A percentile compares a stretch with the other conserved stretches of the same genome.
Conservation (phyloP, 2,888 invertebrate species). For the Leucoptera coffeella region DNA sequence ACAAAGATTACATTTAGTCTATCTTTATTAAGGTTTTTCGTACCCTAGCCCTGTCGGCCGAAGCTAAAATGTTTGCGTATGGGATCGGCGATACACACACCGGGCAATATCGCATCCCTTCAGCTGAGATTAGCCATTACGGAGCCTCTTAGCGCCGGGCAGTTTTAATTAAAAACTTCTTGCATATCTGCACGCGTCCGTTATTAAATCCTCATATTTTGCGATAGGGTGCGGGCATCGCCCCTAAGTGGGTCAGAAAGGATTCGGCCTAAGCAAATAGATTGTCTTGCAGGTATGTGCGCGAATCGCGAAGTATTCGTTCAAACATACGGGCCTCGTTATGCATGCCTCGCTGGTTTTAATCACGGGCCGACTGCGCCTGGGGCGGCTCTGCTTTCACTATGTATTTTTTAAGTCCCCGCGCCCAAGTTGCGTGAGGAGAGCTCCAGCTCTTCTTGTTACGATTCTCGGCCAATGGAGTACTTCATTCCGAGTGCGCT, state of each 20-base stretch:
- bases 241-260: slow-evolving; percentile 19
- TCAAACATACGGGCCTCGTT: slow-evolving; percentile 45
- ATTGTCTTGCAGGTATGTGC: slow-evolving; percentile 27
- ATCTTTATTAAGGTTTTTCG: neutral
- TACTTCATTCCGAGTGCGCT: slow-evolving; percentile 11
- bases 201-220: slow-evolving; percentile 19
- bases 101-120: slow-evolving; percentile 40
- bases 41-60: slow-evolving; percentile 32
- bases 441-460: slow-evolving; percentile 11
- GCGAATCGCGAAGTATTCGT: slow-evolving; percentile 26
- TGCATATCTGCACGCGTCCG: slow-evolving; percentile 47
- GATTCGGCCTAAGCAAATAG: slow-evolving; percentile 30
- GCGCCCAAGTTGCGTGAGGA: slow-evolving; percentile 12
- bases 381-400: slow-evolving; percentile 39
- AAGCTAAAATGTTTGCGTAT: slow-evolving; percentile 52
- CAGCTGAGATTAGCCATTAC: slow-evolving; percentile 41
- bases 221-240: slow-evolving; percentile 2
- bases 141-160: slow-evolving; percentile 47
- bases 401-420: slow-evolving; percentile 44
- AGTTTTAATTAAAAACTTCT: slow-evolving; percentile 54
- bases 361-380: slow-evolving; percentile 38
- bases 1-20: neutral
- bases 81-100: slow-evolving; percentile 35
- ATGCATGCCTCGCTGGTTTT: slow-evolving; percentile 46
- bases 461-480: slow-evolving; percentile 6